phyloP scores from a whole-genome alignment of 2,888 invertebrate species.

The Archips crataeganus region DNA sequence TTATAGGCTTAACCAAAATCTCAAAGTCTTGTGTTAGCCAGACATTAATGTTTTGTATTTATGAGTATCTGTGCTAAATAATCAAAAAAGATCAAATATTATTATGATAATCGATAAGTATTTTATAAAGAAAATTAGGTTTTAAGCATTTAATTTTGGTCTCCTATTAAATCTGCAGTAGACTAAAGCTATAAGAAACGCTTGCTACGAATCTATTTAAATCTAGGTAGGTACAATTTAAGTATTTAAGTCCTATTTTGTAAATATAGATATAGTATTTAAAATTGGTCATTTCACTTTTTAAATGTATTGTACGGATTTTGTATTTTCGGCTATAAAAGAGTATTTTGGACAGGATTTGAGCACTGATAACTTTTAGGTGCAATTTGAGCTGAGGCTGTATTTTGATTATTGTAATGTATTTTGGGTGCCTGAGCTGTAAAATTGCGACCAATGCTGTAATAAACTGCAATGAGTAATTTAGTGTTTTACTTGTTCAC shows the following conservation, averaged over 20 bases:
- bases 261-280: slow-evolving; percentile 84
- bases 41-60: slow-evolving; percentile 20
- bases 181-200: slow-evolving; percentile 64
- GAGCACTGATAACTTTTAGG: slow-evolving; percentile 55
- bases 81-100: not conserved
- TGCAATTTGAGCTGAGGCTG: slow-evolving; percentile 44
- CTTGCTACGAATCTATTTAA: slow-evolving; percentile 74
- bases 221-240: slow-evolving; percentile 62
- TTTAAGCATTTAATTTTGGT: slow-evolving; percentile 54
- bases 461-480: slow-evolving; percentile 71
- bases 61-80: slow-evolving; percentile 1
- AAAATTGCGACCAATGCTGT: slow-evolving; percentile 67
- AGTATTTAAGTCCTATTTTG: slow-evolving; percentile 69
- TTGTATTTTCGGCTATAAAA: slow-evolving; percentile 55
- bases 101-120: slow-evolving; percentile 1
- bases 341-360: slow-evolving; percentile 57
- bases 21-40: not conserved
- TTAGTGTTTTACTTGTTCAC: slow-evolving; percentile 44
- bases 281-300: slow-evolving; percentile 79
- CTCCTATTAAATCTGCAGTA: slow-evolving; percentile 29
- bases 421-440: slow-evolving; percentile 31
- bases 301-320: slow-evolving; percentile 55
- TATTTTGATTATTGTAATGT: slow-evolving; percentile 13
- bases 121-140: slow-evolving; percentile 11
- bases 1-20: slow-evolving; percentile 3